These are phyloP conservation scores for Rapana venosa DNA, from an alignment of 2,888 invertebrate genomes.

Conservation along the genomic window DNA sequence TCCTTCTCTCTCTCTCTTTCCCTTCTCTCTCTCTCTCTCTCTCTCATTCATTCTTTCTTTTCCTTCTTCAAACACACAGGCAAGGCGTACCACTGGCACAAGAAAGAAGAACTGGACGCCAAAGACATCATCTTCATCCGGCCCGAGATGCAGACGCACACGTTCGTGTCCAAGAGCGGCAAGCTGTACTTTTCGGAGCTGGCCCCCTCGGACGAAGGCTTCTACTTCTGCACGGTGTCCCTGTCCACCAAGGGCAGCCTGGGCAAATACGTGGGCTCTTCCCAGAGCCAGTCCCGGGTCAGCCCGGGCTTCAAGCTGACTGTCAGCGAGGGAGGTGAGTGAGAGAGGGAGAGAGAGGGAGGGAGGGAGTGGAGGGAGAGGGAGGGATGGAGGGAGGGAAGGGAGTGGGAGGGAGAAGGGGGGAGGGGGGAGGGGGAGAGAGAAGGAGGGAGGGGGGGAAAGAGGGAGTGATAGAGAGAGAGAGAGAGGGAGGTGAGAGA, in stretches of 20 bases:
- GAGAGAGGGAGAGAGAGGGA: neutral
- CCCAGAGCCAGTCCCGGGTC: conserved; percentile 57
- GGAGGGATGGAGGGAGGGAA: too few relatives aligned
- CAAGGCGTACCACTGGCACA: conserved; percentile 88
- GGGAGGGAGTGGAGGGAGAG: too few relatives aligned
- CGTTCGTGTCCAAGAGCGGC: conserved; percentile 96
- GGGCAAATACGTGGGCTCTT: conserved; percentile 63
- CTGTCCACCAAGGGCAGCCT: conserved; percentile 56
- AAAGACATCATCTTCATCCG: conserved; percentile 85
- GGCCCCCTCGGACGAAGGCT: conserved; percentile 84
- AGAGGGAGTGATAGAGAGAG: too few relatives aligned
- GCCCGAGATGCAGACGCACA: conserved; percentile 87
- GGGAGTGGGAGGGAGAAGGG: too few relatives aligned
- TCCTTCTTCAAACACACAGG: too few relatives aligned
- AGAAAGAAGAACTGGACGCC: conserved; percentile 89
- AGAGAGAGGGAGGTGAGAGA: too few relatives aligned
- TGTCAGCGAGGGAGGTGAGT: conserved; percentile 64
- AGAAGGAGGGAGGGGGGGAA: too few relatives aligned
- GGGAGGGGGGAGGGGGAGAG: too few relatives aligned
- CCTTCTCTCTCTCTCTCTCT: neutral
- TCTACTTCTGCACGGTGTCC: conserved; percentile 67
- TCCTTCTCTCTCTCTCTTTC: neutral
- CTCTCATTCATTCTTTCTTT: neutral
- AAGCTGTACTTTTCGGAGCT: conserved; percentile 96
- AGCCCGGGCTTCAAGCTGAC: conserved; percentile 63